Evolutionary conservation across 64 coral and sea anemone species (phyloP), one percentile per base, ranked within the genome.

Genomic region (Pocillopora verrucosa): DNA sequence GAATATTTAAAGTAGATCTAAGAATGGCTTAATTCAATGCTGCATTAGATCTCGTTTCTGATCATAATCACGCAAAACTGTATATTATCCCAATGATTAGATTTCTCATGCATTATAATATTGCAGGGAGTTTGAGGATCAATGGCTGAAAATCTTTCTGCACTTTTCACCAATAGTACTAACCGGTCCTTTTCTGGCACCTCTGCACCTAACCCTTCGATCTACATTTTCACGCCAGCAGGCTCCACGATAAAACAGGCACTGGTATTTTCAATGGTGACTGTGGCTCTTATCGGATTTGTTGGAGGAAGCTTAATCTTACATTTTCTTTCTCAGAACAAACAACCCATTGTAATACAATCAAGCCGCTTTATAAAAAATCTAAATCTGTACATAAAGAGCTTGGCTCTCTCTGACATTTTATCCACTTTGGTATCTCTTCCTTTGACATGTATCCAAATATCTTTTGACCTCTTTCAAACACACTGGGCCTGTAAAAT

Each of bases 371-470:
- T 78, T 7, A 59, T 59, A 1, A 78, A 59, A 59, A 78, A 58
- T n/a, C 26, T 78, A 3, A 59, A 59, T 57, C 25, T 78, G 15
- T 78, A 58, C 13, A 26, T 57, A 24, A 25, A 59, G n/a, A 78
- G 76, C 56, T 78, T 78, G 59, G 41, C 76, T n/a, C 16, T 59
- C 9, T 78, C 76, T 17, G 76, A 78, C 76, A 58, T 78, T 12
- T 51, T 78, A 5, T 59, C 4, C 26, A 9, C 45, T 16, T 6
- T 41, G 16, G 20, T 78, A 24, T 78, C 76, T 11, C 76, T 78
- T 20, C 76, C 76, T 3, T 19, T 78, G 4, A 58, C 19, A 13
- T 78, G 76, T n/a, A 78, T 78, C 25, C 76, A 78, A n/a, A 59
- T 78, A 17, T 59, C 2, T 24, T 25, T 78, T 41, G 76, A 78